Base-by-base conservation (phyloP, 1,140 invertebrate genomes). In the Papilio polyxenes region DNA sequence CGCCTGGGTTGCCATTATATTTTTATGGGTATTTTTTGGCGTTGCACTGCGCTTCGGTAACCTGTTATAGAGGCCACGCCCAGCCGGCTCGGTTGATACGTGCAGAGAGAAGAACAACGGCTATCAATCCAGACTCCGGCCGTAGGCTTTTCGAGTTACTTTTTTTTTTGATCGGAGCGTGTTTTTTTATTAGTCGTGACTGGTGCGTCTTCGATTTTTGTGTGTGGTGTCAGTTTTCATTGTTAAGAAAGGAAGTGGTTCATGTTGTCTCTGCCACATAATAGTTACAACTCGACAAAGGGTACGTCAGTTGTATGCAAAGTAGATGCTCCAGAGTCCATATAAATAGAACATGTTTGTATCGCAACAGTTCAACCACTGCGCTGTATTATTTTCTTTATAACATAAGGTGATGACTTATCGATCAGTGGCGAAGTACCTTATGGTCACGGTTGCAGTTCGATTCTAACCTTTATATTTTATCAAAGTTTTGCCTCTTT, bases 1-100 rank as follows among this genome's bases (percentile, higher is more conserved):
- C 87, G 89, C 87, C 89, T 88, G 86, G 87, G 88, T 91, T 91
- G 87, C 92, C 89, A 93, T 94, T 93, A 93, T 90, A 90, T 93
- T 93, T 94, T 94, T 93, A 93, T 93, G 91, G 91, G 86, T 92
- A 93, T 93, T 94, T 94, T 94, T 93, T 93, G 91, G 90, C 90
- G 91, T 91, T 89, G 82, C 89, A 85, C 88, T 79, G 87, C 88
- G 84, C 89, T 91, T 91, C 90, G 87, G 88, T 93, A 93, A 93
- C 92, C 91, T 92, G 93, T 93, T 92, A 88, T 88, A 75, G 84
- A 87, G 82, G 86, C 91, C 92, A 91, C 93, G 92, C 93, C 92
- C 91, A 88, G 85, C 83, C 81, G 83, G 81, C 85, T 87, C 84
- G 83, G 87, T 85, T 85, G 85, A 87, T 89, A 89, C 88, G 90